These are phyloP conservation scores for Drosophila virilis DNA, from an alignment of 1,140 invertebrate genomes.

Conservation along the genomic window DNA sequence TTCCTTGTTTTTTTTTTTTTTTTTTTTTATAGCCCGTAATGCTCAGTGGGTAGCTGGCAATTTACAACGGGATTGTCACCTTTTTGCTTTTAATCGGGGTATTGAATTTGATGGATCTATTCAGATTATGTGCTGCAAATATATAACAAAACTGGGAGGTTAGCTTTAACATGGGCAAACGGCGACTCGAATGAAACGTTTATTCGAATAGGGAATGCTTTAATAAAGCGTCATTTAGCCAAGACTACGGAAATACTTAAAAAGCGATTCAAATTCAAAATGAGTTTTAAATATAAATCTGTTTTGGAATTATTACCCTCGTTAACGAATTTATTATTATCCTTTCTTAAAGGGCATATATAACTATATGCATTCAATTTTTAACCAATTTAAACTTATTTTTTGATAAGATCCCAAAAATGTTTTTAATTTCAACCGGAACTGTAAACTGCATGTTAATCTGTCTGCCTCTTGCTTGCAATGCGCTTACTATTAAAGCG, in stretches of 20 bases:
- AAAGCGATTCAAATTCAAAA: too few relatives aligned
- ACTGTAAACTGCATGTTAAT: background rate
- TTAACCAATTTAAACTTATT: too few relatives aligned
- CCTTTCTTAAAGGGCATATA: too few relatives aligned
- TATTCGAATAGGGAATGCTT: background rate
- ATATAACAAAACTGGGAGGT: background rate
- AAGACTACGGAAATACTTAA: background rate
- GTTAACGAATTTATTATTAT: too few relatives aligned
- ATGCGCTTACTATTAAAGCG: background rate
- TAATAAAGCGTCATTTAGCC: background rate
- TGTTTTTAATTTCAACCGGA: background rate
- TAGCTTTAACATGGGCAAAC: background rate
- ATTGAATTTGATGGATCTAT: conserved; percentile 37
- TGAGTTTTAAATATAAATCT: too few relatives aligned
- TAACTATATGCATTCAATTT: too few relatives aligned
- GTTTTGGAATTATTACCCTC: too few relatives aligned
- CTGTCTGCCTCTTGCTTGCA: background rate
- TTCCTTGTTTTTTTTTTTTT: background rate
- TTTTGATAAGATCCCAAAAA: too few relatives aligned
- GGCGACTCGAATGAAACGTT: background rate
- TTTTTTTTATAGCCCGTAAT: conserved; percentile 3
- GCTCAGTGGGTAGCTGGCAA: conserved; percentile 33
- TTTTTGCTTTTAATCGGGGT: conserved; percentile 16
- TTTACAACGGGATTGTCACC: conserved; percentile 44
- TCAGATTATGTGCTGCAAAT: conserved; percentile 15